Conservation (phyloP, 2,888 invertebrate species). For the Phymatocera aterrima region DNA sequence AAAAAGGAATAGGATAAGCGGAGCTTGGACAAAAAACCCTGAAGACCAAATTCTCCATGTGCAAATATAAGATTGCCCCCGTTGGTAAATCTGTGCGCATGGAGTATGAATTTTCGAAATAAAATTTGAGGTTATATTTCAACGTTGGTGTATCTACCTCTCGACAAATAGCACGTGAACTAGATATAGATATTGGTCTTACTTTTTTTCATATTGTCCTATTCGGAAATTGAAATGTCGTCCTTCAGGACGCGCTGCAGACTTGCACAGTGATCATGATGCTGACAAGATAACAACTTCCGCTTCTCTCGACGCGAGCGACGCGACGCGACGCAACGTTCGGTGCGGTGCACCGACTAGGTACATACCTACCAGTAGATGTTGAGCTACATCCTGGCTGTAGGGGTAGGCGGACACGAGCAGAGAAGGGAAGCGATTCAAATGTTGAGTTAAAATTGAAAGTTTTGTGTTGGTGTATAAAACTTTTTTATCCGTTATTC, state of each 20-base stretch:
- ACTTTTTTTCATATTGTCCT: neutral
- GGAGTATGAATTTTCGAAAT: too few species aligned
- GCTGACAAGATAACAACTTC: slow-evolving; percentile 27
- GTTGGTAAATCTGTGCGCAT: too few species aligned
- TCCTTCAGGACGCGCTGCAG: slow-evolving; percentile 21
- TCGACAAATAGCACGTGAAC: neutral
- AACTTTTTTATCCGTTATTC: neutral
- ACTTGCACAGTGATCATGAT: neutral
- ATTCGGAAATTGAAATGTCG: slow-evolving; percentile 24
- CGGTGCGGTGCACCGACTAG: too few species aligned
- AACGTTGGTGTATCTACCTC: too few species aligned
- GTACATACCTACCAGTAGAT: too few species aligned
- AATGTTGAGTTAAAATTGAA: neutral
- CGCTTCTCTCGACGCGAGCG: too few species aligned
- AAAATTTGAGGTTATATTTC: too few species aligned
- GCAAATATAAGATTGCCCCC: too few species aligned
- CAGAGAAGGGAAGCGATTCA: neutral
- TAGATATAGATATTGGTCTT: neutral
- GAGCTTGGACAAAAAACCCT: neutral
- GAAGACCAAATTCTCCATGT: neutral
- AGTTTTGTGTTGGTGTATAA: neutral
- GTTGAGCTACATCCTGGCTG: too few species aligned
- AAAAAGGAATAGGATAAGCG: neutral
- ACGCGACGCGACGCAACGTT: too few species aligned
- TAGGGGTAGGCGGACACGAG: too few species aligned